Percentiles rank a stretch among this genome's conserved stretches.
phyloP scores from a whole-genome alignment of 2,888 invertebrate species.

The Drosophila macrospina region DNA sequence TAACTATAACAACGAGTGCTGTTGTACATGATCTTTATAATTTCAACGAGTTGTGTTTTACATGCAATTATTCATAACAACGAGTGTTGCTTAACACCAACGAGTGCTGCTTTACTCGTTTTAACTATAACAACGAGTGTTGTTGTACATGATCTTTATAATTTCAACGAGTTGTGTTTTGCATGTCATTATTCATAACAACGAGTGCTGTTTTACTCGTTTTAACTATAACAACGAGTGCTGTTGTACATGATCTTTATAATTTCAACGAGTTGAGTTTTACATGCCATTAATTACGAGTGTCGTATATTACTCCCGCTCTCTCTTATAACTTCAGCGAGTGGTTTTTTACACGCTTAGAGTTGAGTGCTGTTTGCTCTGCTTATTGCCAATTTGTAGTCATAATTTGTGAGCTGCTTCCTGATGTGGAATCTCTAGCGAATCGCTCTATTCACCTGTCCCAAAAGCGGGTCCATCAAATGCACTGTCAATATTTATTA shows the following conservation, averaged over 20 bases:
- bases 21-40: neutral
- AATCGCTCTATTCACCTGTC: constrained; percentile 44
- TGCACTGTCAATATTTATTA: constrained; percentile 72
- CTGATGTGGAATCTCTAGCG: constrained; percentile 36
- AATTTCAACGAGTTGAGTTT: constrained; percentile 5
- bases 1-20: neutral
- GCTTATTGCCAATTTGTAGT: constrained; percentile 17
- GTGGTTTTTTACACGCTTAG: neutral
- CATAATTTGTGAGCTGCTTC: constrained; percentile 33
- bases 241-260: neutral
- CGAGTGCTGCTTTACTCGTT: neutral
- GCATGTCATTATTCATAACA: no score
- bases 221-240: neutral
- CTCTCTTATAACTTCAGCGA: neutral
- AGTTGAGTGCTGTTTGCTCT: constrained; percentile 15
- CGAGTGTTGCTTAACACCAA: constrained; percentile 1
- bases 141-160: neutral
- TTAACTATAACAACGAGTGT: neutral
- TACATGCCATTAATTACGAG: constrained; percentile 13
- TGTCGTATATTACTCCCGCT: no score
- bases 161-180: neutral
- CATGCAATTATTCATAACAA: constrained; percentile 9
- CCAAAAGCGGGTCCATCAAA: constrained; percentile 48
- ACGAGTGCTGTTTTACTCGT: no score
- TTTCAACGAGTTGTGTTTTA: constrained; percentile 8